A percentile compares a stretch with the other conserved stretches of the same genome.
phyloP scores from a whole-genome alignment of 1,140 invertebrate species.

The Drosophila malerkotliana region DNA sequence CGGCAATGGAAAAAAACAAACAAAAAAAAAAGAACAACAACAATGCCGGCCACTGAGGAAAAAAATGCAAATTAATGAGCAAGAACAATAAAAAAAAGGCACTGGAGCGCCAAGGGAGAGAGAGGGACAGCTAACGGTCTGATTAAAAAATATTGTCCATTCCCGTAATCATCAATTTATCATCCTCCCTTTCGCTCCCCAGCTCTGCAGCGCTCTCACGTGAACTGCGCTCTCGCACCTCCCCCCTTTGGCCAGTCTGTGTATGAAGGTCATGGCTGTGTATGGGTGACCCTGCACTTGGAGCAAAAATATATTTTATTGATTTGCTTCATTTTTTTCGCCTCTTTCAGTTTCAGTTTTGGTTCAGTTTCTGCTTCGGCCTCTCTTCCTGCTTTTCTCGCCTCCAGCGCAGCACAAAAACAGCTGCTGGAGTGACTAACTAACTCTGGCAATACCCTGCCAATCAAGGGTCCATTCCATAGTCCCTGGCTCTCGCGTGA shows the following conservation, averaged over 20 bases:
- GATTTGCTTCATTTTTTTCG: conserved; percentile 58
- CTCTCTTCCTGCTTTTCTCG: too few relatives aligned
- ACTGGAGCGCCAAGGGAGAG: conserved; percentile 4
- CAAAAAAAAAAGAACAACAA: conserved; percentile 23
- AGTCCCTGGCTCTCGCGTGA: conserved; percentile 14
- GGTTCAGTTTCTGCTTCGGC: conserved; percentile 18
- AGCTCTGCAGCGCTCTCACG: conserved; percentile 3
- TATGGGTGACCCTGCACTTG: conserved; percentile 71
- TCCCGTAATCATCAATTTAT: conserved; percentile 42
- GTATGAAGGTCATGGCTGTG: conserved; percentile 56
- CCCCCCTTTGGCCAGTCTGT: background rate
- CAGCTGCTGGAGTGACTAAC: conserved; percentile 29
- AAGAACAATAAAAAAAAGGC: background rate
- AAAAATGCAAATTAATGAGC: conserved; percentile 30
- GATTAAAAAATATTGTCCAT: conserved; percentile 2
- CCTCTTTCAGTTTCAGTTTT: background rate
- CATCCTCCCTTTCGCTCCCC: conserved; percentile 21
- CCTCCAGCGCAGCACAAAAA: background rate
- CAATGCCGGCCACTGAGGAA: conserved; percentile 21
- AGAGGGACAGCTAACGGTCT: conserved; percentile 15
- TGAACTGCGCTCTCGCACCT: conserved; percentile 15
- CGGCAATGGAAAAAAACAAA: conserved; percentile 39
- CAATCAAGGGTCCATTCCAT: background rate
- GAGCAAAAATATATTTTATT: conserved; percentile 60
- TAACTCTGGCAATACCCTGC: conserved; percentile 8